Evolutionary conservation across 1,140 invertebrate species (phyloP), one percentile per base, ranked within the genome.

Genomic region (Piezodorus guildinii): DNA sequence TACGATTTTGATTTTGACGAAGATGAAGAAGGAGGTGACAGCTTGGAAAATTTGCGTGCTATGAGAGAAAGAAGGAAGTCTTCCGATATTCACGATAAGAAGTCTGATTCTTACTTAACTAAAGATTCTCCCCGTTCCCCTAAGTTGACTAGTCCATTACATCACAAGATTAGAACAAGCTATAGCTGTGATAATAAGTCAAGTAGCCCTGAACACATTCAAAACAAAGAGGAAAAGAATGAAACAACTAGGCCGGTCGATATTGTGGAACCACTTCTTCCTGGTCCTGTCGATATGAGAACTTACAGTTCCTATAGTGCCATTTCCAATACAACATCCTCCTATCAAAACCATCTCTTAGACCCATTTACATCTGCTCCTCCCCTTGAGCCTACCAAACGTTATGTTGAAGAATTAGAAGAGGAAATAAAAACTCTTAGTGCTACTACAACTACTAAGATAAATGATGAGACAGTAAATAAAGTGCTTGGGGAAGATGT

Each of bases 1-100:
- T 94, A 91, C 67, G 88, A 90, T 71, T 83, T 90, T 68, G 87
- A 91, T 72, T 89, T 88, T 64, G 86, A 91, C 66, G 90, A 92
- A 68, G 90, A 92, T 68, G 78, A 80, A 3, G 86, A 85, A 64
- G 65, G 67, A 19, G 68, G 68, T 60, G 82, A 86, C 30, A 83
- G 80, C 68, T 84, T 90, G 62, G 85, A 87, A 65, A 87, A 91
- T 75, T 72, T 92, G 3, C 81, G 88, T 70, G 85, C 87, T 14
- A 82, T 92, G 78, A 76, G 90, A 17, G 89, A 93, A 69, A 79
- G 87, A 27, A 78, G 89, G 65, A 85, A 87, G 68, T 90, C 87
- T 0, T 81, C 83, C 1, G 89, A 91, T 61, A 74, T 83, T 16
- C 82, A 84, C 60, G 85, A 86, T 59, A 79, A 78, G 66, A 82